Conservation (phyloP, 2,113 vertebrate genomes). For the Pantherophis guttatus region DNA sequence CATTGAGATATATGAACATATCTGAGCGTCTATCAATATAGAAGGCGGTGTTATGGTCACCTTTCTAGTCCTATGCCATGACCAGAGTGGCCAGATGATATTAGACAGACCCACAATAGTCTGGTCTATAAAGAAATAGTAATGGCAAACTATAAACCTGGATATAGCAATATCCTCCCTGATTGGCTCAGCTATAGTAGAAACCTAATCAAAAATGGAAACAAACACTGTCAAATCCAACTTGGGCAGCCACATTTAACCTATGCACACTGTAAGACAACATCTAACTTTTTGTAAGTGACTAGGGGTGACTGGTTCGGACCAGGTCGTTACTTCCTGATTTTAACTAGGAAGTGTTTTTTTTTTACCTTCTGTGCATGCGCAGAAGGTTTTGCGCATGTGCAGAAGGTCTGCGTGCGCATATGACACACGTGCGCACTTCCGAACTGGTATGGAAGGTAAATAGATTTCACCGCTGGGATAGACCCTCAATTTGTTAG, state of each 20-base stretch:
- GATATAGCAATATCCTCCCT: background rate
- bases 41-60: background rate
- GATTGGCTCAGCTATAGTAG: background rate
- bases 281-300: background rate
- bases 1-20: background rate
- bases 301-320: background rate
- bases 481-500: background rate
- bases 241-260: background rate
- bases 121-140: background rate
- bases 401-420: no score
- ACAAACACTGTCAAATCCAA: background rate
- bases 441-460: no score
- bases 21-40: background rate
- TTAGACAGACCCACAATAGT: background rate
- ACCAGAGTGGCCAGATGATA: background rate
- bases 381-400: no score
- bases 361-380: no score
- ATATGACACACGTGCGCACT: no score
- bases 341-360: no score
- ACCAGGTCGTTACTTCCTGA: no score
- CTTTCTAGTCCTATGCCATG: background rate
- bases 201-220: background rate
- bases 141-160: background rate
- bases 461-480: background rate
- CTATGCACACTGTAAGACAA: background rate